Evolutionary conservation across 2,797 vertebrate species (phyloP), one percentile per base, ranked within the genome.

Genomic region (Champsocephalus esox): DNA sequence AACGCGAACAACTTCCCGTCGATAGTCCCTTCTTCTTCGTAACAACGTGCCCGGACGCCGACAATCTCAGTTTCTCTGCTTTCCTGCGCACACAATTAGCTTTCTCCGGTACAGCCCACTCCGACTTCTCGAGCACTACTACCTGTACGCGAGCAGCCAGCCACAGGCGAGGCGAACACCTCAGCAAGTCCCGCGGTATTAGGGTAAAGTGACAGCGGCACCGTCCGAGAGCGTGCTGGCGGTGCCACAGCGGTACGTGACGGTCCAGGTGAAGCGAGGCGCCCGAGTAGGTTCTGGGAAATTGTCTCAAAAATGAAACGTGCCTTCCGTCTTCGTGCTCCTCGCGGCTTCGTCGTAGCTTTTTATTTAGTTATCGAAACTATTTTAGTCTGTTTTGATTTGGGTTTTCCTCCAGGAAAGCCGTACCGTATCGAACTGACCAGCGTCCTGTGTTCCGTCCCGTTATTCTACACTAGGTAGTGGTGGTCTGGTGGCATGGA

Each of bases 391-490:
- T 80, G 71, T 80, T 81, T 81, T 68, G 55, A 24, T 78, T 80
- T 28, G 68, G 32, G 68, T 71, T 67, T n/a, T 71, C 51, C 48
- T 88, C 79, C 85, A 75, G 75, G 70, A 74, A 46, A 78, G 73
- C 72, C 54, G 28, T 57, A 66, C 83, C 79, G 84, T 75, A 61
- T 79, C 82, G 61, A 82, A 79, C 78, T 93, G 92, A 94, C 91
- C 96, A 94, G 93, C 93, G 95, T 93, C 91, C 93, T 7, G 91
- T 91, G 95, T 92, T 95, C 94, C 93, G 94, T 95, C 85, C 86
- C 71, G 82, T 74, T 95, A 95, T 87, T 92, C 93, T 94, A 94
- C 94, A 88, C 91, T 93, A 50, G 71, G 79, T 79, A 63, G 81
- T 73, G 73, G 67, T 85, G 90, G 67, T 88, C 87, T 90, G 88